Evolutionary conservation across 2,113 vertebrate species (phyloP), one percentile per base, ranked within the genome.

Genomic region (Craseonycteris thonglongyai): DNA sequence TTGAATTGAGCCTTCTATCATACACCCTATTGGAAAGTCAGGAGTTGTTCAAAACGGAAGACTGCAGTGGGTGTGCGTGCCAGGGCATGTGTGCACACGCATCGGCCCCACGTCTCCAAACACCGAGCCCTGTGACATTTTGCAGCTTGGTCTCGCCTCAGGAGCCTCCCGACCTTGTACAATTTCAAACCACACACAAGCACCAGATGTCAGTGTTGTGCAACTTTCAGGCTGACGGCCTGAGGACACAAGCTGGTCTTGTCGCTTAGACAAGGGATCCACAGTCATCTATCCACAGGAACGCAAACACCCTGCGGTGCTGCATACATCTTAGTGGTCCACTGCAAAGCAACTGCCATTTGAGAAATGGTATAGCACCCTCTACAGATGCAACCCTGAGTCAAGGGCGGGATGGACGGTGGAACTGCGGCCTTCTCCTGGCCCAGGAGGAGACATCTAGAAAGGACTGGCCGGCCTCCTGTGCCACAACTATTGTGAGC

Each of bases 191-290:
- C 66, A 0, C 26, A 49, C 89, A 84, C 94, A 80, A 97, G 96
- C 98, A 98, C 97, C 98, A 98, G 98, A 96, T 98, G 98, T 98
- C 98, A 98, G 97, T 98, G 95, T 98, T 98, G 98, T 58, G 98
- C 98, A 95, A 93, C 61, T 94, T 98, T 98, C 82, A 81, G 91
- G 28, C 14, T n/a, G 92, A 45, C n/a, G 33, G 40, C 24, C 66
- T 30, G 4, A n/a, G 58, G 40, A 38, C 19, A 4, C 0, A 81
- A 40, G 33, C 90, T 51, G 10, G 22, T 93, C 90, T 66, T 49
- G 58, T 47, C 0, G 1, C 74, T 54, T 56, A 56, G 79, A 93
- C 56, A 90, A 47, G 69, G 59, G 90, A 81, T 72, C 63, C 12
- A 33, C 40, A 69, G 75, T 65, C 87, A 54, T 83, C 85, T 91